Base-by-base conservation (phyloP, 2,797 vertebrate genomes). In the Melanotaenia nigrans region DNA sequence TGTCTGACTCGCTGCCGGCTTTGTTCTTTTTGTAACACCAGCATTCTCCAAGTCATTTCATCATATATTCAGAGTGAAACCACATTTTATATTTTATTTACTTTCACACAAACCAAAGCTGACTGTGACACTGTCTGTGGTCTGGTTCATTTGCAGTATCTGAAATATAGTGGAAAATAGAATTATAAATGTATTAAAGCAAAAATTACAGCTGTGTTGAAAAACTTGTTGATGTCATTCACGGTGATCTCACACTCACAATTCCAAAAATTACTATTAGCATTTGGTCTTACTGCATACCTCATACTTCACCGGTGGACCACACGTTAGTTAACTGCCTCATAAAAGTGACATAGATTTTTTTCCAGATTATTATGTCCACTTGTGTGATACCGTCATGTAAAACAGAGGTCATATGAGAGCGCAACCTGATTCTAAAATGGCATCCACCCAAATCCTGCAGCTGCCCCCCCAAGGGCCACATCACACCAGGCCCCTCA, bases 361-460 rank as follows among this genome's bases (percentile, higher is more conserved):
- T 75, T 89, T 85, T 30, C 70, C 81, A 75, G 63, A 56, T 73
- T 81, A 63, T 87, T 84, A 85, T 67, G 77, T 85, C 81, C 85
- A 91, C 90, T 90, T 88, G 86, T 86, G 85, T 25, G 25, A 77
- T 64, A 71, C 79, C 70, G 51, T 85, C 75, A 2, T 72, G 78
- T 73, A 78, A 76, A 79, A 73, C 85, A 67, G 51, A 84, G 89
- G 91, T 93, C 92, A 91, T 91, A 90, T 85, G 88, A 93, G 90
- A 92, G 83, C 87, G 91, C 87, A 93, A 94, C 86, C 78, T 82
- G 91, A 94, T 83, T 90, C 84, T 70, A 77, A 92, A 92, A 85
- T 90, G 90, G 85, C 89, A 91, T 91, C 79, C 55, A 70, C 68
- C 73, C 81, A 88, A 85, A 85, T 87, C 87, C 85, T 40, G 57